Base-by-base conservation (phyloP, 2,113 vertebrate genomes). In the Pseudorectes ferrugineus region DNA sequence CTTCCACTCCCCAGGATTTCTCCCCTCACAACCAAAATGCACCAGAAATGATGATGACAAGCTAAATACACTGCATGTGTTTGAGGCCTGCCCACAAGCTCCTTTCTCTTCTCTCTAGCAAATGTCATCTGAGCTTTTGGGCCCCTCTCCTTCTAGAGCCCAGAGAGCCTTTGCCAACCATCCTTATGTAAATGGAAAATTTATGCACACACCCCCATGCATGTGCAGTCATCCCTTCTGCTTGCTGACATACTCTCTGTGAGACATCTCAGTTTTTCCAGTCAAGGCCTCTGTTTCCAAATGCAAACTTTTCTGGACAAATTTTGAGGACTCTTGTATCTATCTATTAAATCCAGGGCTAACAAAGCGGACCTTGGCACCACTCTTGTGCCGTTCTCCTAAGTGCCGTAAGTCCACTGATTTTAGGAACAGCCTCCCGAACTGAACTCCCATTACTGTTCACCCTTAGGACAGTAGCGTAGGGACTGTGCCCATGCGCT, bases 121-220 rank as follows among this genome's bases (percentile, higher is more conserved):
- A 48, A 85, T 9, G 2, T 78, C 68, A 67, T 78, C 51, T 29
- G 57, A 81, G 77, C 33, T 89, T 91, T 66, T 29, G 35, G 68
- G 31, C 35, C 43, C 81, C 72, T 66, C 76, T 87, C 59, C 52
- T 91, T 85, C 76, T 58, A 70, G 92, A 95, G 65, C 40, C 73
- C 80, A 51, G 57, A 55, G 22, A 74, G 57, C 26, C 49, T 81
- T 75, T 95, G 92, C 96, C 87, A 95, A 36, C 74, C 72, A 65
- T 43, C 48, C 48, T 93, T 87, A 87, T 85, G 77, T 91, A 94
- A 96, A 94, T n/a, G 61, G 84, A 75, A 96, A 94, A 96, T 94
- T 87, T 93, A 93, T 93, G 73, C 77, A 35, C 65, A 82, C 87
- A 59, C 84, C n/a, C 93, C 93, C 87, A 72, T 85, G 87, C 81